A percentile compares a stretch with the other conserved stretches of the same genome.
These are phyloP conservation scores for Bolinopsis microptera DNA, from an alignment of 37 sponge, comb jelly and placozoan genomes.

Conservation along the genomic window DNA sequence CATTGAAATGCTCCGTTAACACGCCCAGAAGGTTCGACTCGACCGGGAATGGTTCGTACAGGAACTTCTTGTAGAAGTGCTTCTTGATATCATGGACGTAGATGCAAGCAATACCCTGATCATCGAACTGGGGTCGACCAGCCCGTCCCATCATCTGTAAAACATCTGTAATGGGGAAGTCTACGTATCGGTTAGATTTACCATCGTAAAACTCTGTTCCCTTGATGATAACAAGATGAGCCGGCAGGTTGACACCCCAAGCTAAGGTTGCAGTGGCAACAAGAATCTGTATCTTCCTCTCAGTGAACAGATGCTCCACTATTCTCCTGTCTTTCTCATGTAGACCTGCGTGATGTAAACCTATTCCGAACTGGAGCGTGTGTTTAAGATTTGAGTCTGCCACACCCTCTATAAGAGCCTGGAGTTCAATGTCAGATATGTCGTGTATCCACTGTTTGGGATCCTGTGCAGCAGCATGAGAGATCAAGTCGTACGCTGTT, in stretches of 20 bases:
- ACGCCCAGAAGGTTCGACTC: constrained; percentile 92
- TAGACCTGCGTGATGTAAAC: constrained; percentile 96
- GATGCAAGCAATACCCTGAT: constrained; percentile 89
- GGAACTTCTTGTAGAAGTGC: constrained; percentile 96
- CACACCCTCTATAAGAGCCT: constrained; percentile 68
- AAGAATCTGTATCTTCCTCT: constrained; percentile 91
- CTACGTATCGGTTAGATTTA: constrained; percentile 91
- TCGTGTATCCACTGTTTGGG: constrained; percentile 95
- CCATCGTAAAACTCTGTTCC: constrained; percentile 99
- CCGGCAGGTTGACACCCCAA: constrained; percentile 99
- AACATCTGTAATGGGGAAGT: constrained; percentile 98
- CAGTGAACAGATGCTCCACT: constrained; percentile 88
- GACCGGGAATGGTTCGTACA: constrained; percentile 98
- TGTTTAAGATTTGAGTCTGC: constrained; percentile 81
- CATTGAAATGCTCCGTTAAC: constrained; percentile 92
- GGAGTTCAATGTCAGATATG: constrained; percentile 82
- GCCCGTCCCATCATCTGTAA: constrained; percentile 99
- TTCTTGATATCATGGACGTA: constrained; percentile 97
- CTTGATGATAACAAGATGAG: constrained; percentile 96
- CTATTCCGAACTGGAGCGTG: constrained; percentile 91
- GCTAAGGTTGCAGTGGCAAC: constrained; percentile 94
- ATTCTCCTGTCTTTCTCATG: constrained; percentile 88
- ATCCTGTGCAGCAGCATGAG: constrained; percentile 76
- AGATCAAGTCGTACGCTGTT: constrained; percentile 91
- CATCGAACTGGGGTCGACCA: constrained; percentile 97